Conservation (phyloP, 2,113 vertebrate genomes). For the Rhea pennata region DNA sequence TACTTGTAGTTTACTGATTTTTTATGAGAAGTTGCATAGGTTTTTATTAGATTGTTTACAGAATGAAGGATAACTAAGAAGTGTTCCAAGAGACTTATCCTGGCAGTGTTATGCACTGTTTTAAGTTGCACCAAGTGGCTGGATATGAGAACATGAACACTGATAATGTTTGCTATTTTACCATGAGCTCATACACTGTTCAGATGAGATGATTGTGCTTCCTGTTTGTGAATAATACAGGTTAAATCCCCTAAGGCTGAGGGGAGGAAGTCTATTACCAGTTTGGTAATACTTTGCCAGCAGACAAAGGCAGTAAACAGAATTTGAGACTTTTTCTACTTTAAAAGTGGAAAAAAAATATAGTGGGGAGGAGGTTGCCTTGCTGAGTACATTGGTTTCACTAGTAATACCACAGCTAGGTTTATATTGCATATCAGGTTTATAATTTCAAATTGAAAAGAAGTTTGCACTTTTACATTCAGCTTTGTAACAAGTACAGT, state of each 20-base stretch:
- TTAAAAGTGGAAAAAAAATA: neutral
- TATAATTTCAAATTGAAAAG: neutral
- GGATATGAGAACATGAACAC: neutral
- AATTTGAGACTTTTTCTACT: neutral
- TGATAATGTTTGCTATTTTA: neutral
- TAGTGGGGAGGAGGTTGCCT: neutral
- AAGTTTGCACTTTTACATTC: neutral
- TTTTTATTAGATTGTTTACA: neutral
- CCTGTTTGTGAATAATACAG: neutral
- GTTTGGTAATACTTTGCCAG: neutral
- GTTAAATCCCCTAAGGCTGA: neutral
- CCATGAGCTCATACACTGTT: neutral
- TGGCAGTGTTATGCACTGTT: neutral
- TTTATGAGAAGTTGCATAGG: accelerated
- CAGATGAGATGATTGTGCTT: neutral
- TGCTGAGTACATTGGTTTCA: neutral
- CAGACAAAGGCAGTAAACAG: neutral
- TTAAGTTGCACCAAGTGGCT: neutral
- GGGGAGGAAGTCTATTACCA: neutral
- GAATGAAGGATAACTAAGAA: neutral
- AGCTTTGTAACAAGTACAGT: neutral
- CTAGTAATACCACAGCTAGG: neutral
- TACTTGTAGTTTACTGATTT: neutral
- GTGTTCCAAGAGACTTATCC: neutral
- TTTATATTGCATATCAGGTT: neutral